These are phyloP conservation scores for Paguma larvata DNA, from an alignment of 2,797 vertebrate genomes.

Conservation along the genomic window DNA sequence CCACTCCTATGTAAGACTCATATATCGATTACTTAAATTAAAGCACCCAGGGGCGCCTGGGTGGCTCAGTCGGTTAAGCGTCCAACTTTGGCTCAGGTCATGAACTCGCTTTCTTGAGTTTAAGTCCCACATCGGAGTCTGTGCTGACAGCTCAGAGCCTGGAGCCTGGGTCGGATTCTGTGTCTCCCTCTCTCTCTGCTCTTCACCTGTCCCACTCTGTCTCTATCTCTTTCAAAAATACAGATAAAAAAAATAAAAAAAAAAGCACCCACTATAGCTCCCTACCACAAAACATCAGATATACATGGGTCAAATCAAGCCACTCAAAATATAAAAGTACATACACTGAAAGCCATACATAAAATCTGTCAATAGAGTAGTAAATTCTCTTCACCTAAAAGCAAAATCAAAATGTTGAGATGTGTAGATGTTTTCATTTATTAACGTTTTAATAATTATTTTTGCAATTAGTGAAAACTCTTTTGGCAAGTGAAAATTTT, in stretches of 20 bases:
- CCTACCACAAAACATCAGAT: not conserved
- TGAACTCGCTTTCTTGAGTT: too few relatives aligned
- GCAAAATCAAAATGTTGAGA: conserved; percentile 52
- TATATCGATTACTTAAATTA: not conserved
- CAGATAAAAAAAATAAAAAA: too few relatives aligned
- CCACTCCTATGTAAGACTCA: not conserved
- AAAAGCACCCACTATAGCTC: not conserved
- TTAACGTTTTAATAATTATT: conserved; percentile 60
- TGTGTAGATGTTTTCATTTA: not conserved
- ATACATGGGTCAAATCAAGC: not conserved
- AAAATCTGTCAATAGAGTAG: not conserved
- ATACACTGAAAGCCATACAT: not conserved
- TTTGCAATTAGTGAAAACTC: conserved; percentile 12
- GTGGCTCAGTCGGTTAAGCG: too few relatives aligned
- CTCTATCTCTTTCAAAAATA: too few relatives aligned
- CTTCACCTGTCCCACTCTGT: too few relatives aligned
- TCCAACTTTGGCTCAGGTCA: too few relatives aligned
- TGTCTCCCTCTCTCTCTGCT: too few relatives aligned
- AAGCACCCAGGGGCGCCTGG: too few relatives aligned
- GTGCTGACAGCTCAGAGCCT: too few relatives aligned
- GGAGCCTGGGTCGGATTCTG: too few relatives aligned
- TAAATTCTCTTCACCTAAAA: not conserved
- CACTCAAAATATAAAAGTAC: not conserved
- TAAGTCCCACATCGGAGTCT: too few relatives aligned
- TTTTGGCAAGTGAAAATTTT: not conserved